These are phyloP conservation scores for Watsonalla binaria DNA, from an alignment of 2,888 invertebrate species.

Conservation along the genomic window DNA sequence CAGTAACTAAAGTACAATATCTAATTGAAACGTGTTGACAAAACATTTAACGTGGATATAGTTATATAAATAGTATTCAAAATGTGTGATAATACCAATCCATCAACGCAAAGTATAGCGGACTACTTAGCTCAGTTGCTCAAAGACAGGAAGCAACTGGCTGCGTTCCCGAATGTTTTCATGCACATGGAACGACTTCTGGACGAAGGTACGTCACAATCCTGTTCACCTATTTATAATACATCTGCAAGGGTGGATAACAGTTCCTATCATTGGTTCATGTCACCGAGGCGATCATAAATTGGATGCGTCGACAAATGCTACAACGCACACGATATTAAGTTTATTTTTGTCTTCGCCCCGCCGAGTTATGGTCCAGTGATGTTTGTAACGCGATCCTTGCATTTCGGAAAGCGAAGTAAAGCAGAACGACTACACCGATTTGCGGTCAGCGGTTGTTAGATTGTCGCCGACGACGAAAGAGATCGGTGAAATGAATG, in stretches of 20 bases:
- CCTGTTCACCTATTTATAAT: constrained; percentile 46
- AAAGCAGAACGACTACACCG: constrained; percentile 62
- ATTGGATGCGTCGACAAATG: constrained; percentile 75
- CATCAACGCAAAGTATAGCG: constrained; percentile 97
- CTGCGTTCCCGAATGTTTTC: constrained; percentile 99
- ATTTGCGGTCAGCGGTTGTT: constrained; percentile 70
- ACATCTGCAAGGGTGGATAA: constrained; percentile 33
- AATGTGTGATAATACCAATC: constrained; percentile 79
- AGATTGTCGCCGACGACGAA: constrained; percentile 62
- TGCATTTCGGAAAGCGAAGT: constrained; percentile 65
- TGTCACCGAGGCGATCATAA: constrained; percentile 67
- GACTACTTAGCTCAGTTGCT: constrained; percentile 99
- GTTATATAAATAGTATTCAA: constrained; percentile 64
- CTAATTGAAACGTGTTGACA: constrained; percentile 62
- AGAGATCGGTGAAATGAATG: constrained; percentile 66
- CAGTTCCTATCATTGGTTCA: constrained; percentile 48
- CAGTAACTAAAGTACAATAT: constrained; percentile 73
- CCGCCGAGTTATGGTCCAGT: constrained; percentile 77
- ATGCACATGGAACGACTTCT: constrained; percentile 99
- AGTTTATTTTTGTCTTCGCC: constrained; percentile 78
- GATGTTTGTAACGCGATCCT: constrained; percentile 75
- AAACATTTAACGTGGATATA: constrained; percentile 69
- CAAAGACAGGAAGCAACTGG: constrained; percentile 99
- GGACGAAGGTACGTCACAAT: constrained; percentile 93
- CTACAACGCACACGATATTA: constrained; percentile 75